Conservation (phyloP, 2,113 vertebrate species). For the Lagopus muta region DNA sequence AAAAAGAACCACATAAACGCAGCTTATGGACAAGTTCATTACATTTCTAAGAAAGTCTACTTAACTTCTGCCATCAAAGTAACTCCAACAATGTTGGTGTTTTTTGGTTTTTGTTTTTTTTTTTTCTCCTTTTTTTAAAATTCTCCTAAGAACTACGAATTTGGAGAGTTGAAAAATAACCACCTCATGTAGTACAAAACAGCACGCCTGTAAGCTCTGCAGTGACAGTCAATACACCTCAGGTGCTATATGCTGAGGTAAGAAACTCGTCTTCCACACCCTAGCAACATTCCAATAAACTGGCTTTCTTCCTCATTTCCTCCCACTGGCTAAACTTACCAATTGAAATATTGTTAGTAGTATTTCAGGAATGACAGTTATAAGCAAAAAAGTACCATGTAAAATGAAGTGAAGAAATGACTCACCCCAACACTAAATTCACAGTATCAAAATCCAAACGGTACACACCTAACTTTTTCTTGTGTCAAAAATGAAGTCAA, state of each 20-base stretch:
- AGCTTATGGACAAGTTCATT: not conserved
- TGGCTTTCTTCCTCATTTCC: slow-evolving; percentile 59
- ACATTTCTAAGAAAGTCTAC: slow-evolving; percentile 22
- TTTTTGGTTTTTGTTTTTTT: not conserved
- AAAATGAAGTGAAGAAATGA: slow-evolving; percentile 47
- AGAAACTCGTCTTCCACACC: slow-evolving; percentile 34
- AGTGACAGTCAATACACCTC: slow-evolving; percentile 35
- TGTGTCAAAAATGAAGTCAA: slow-evolving; percentile 56
- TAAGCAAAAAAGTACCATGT: slow-evolving; percentile 12
- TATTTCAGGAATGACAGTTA: slow-evolving; percentile 5
- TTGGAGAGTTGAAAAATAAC: not conserved
- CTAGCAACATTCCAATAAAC: slow-evolving; percentile 44
- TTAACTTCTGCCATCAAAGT: slow-evolving; percentile 17
- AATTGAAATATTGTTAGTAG: not conserved
- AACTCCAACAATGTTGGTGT: not conserved
- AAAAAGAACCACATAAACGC: not conserved
- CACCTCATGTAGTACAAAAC: not conserved
- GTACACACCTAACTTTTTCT: slow-evolving; percentile 67
- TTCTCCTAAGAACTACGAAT: slow-evolving; percentile 38
- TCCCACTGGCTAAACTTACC: slow-evolving; percentile 4
- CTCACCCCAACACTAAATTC: slow-evolving; percentile 55
- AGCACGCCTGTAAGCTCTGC: not conserved
- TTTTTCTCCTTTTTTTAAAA: not conserved
- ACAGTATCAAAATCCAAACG: slow-evolving; percentile 55
- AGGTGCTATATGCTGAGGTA: slow-evolving; percentile 28